Evolutionary conservation across 2,113 vertebrate genomes (phyloP).

Genomic region (Mesitornis unicolor): DNA sequence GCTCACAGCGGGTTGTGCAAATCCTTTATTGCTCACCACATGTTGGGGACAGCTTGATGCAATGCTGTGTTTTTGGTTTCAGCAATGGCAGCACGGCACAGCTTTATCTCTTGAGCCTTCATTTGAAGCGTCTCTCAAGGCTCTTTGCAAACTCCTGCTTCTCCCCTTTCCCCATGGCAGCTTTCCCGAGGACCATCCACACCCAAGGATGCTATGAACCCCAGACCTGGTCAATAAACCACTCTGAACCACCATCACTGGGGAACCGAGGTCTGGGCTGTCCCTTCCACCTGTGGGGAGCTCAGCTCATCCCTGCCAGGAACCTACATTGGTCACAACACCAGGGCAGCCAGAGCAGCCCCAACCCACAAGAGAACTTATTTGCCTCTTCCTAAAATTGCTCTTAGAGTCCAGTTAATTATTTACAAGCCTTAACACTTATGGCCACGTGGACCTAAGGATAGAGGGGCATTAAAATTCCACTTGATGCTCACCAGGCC

Average conservation of each 20-base stretch:
- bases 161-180: not conserved
- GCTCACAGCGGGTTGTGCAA: slow-evolving; percentile 15
- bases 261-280: not conserved
- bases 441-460: not conserved
- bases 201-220: not conserved
- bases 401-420: not conserved
- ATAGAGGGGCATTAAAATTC: slow-evolving; percentile 41
- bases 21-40: slow-evolving; percentile 36
- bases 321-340: fast-evolving
- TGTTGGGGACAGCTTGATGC: not conserved
- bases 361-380: not conserved
- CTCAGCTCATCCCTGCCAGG: not conserved
- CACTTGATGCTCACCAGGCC: slow-evolving; percentile 59
- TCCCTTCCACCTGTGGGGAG: not conserved
- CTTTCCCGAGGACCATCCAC: not conserved
- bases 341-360: not conserved
- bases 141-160: not conserved
- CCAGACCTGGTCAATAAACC: not conserved
- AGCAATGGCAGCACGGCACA: not conserved
- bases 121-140: not conserved
- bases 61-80: not conserved
- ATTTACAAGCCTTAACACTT: slow-evolving; percentile 10
- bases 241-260: not conserved
- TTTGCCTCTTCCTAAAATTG: not conserved
- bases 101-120: not conserved